phyloP scores from a whole-genome alignment of 2,797 vertebrate genomes.

The Erpetoichthys calabaricus region DNA sequence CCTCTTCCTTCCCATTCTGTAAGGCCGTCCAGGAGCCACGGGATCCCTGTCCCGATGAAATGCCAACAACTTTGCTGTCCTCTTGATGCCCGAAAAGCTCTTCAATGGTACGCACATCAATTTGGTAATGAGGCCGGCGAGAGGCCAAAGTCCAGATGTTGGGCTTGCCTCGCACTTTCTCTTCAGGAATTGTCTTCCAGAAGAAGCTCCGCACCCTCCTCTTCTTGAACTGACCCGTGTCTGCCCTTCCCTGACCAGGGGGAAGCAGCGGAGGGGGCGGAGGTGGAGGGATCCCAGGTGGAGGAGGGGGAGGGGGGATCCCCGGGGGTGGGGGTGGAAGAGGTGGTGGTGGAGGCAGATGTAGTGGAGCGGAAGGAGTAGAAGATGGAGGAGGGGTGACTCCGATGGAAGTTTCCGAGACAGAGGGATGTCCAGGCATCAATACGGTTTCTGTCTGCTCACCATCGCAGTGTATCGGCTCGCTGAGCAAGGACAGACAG shows the following conservation, averaged over 20 bases:
- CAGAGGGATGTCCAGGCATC: slow-evolving; percentile 42
- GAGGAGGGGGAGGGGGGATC: slow-evolving; percentile 21
- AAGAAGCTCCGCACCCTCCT: slow-evolving; percentile 86
- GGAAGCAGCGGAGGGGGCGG: slow-evolving; percentile 24
- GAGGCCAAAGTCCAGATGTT: slow-evolving; percentile 92
- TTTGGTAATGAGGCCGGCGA: slow-evolving; percentile 74
- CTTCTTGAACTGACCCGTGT: slow-evolving; percentile 60
- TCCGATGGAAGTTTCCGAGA: slow-evolving; percentile 19
- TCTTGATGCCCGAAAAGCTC: slow-evolving; percentile 98
- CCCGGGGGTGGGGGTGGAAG: slow-evolving; percentile 31
- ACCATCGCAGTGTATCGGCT: slow-evolving; percentile 66
- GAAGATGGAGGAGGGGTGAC: slow-evolving; percentile 8
- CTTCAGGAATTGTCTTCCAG: slow-evolving; percentile 95
- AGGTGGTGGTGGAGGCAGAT: slow-evolving; percentile 14
- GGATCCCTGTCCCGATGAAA: slow-evolving; percentile 24
- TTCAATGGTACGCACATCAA: slow-evolving; percentile 81
- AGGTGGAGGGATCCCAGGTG: slow-evolving; percentile 33
- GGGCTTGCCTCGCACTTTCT: slow-evolving; percentile 82
- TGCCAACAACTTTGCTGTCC: slow-evolving; percentile 30
- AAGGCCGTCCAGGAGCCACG: slow-evolving; percentile 55
- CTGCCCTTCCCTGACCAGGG: slow-evolving; percentile 26
- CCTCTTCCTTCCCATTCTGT: slow-evolving; percentile 79
- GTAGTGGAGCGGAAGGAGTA: slow-evolving; percentile 22
- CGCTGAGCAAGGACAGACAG: slow-evolving; percentile 63
- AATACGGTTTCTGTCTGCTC: slow-evolving; percentile 35